Evolutionary conservation across 1,140 invertebrate genomes (phyloP).

Genomic region (Drosophila mauritiana): DNA sequence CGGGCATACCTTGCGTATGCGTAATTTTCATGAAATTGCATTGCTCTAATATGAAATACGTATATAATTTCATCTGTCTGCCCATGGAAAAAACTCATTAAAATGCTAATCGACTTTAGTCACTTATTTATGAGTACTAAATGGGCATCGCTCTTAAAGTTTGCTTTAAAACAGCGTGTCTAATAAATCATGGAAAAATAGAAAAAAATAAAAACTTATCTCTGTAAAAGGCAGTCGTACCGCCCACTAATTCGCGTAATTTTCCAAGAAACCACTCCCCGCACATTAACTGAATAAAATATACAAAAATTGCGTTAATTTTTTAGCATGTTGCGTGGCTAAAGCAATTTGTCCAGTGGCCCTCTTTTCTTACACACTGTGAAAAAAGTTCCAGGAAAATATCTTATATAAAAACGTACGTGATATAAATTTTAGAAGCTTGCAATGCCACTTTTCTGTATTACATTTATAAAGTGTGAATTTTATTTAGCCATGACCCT

Average conservation of each 20-base stretch:
- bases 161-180: neutral
- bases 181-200: conserved; percentile 31
- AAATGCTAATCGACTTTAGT: conserved; percentile 58
- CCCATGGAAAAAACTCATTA: conserved; percentile 54
- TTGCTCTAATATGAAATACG: conserved; percentile 7
- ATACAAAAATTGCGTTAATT: conserved; percentile 71
- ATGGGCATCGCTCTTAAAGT: conserved; percentile 17
- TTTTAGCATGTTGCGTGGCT: conserved; percentile 63
- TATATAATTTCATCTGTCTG: conserved; percentile 34
- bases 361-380: conserved; percentile 13
- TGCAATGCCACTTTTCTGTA: neutral
- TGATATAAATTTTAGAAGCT: too few species aligned
- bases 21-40: conserved; percentile 45
- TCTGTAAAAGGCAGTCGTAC: conserved; percentile 1
- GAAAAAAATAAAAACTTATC: conserved; percentile 21
- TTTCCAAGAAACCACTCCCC: conserved; percentile 21
- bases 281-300: conserved; percentile 44
- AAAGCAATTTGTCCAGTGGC: conserved; percentile 31
- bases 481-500: too few species aligned
- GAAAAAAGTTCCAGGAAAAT: neutral
- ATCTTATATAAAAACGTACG: neutral
- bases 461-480: neutral
- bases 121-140: conserved; percentile 18
- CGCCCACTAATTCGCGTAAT: conserved; percentile 42
- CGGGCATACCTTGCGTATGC: conserved; percentile 47